Base-by-base conservation (phyloP, 2,797 vertebrate species). In the Selene dorsalis region DNA sequence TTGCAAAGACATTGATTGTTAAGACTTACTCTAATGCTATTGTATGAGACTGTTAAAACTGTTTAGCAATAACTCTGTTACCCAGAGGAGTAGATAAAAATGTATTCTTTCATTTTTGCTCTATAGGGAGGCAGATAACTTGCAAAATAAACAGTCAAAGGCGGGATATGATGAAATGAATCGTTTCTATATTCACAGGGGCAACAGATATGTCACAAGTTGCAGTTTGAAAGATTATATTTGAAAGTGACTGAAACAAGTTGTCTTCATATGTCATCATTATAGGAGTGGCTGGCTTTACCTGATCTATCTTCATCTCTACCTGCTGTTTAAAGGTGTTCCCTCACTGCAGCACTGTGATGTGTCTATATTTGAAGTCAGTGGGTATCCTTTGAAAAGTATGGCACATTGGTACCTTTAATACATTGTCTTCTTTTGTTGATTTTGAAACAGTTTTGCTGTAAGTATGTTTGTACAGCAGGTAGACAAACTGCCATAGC, bases 61-160 rank as follows among this genome's bases (percentile, higher is more conserved):
- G 38, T 80, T 81, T 64, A 70, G 66, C 61, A 79, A 77, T 74
- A 79, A 60, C 28, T 70, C n/a, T 77, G 18, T 74, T 70, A 58
- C 73, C 63, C 60, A 35, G 53, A 55, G 56, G 69, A 58, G 45
- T 79, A 59, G 38, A 75, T 73, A 66, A 38, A 71, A 68, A 43
- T 53, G 35, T 47, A 14, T 48, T 69, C 20, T 30, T 68, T 65
- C 48, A 26, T 74, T 66, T n/a, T 48, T 35, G 26, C 30, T 77
- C n/a, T 61, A 61, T 12, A 22, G 58, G 41, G 55, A 86, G 26
- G 26, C 38, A 28, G 30, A 61, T 59, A 22, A 56, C 66, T 47
- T 72, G 30, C 63, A 52, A 61, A 70, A 76, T 59, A 77, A 78
- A 83, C 35, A 74, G 69, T 45, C 39, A 70, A 72, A 81, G 16